These are phyloP conservation scores for Leuciscus waleckii DNA, from an alignment of 2,797 vertebrate genomes.

Conservation along the genomic window DNA sequence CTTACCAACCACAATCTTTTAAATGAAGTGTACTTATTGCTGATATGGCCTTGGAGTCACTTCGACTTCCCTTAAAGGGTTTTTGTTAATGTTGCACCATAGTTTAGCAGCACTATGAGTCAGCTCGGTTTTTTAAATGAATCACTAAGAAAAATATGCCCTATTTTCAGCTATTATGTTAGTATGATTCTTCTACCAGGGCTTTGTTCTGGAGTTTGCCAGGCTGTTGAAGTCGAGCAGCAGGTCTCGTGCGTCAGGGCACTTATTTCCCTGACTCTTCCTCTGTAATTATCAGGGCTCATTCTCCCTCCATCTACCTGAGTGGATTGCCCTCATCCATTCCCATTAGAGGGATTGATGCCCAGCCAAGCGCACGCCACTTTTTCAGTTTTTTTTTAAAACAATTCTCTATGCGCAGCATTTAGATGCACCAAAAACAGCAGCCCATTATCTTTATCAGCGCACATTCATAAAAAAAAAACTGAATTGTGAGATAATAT, in stretches of 20 bases:
- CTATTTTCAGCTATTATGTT: constrained; percentile 1
- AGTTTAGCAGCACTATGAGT: not conserved
- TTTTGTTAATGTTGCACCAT: not conserved
- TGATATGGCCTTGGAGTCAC: not conserved
- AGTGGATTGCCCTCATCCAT: constrained; percentile 51
- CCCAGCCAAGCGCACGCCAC: not conserved
- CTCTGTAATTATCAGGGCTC: constrained; percentile 47
- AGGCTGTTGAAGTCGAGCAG: not conserved
- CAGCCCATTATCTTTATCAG: not conserved
- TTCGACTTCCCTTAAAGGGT: not conserved
- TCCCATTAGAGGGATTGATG: constrained; percentile 49
- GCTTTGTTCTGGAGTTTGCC: constrained; percentile 4
- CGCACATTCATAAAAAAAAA: not conserved
- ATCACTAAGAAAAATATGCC: constrained; percentile 9
- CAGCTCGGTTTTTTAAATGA: not conserved
- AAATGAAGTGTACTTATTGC: not conserved
- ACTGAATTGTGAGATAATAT: not conserved
- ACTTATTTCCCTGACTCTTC: constrained; percentile 7
- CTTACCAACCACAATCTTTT: not conserved
- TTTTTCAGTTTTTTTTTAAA: constrained; percentile 12
- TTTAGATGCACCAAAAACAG: not conserved
- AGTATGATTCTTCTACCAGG: not conserved
- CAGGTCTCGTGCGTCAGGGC: constrained; percentile 11
- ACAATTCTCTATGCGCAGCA: not conserved
- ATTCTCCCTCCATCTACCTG: constrained; percentile 43